Evolutionary conservation across 2,888 invertebrate genomes (phyloP).

Genomic region (Cheilosia variabilis): DNA sequence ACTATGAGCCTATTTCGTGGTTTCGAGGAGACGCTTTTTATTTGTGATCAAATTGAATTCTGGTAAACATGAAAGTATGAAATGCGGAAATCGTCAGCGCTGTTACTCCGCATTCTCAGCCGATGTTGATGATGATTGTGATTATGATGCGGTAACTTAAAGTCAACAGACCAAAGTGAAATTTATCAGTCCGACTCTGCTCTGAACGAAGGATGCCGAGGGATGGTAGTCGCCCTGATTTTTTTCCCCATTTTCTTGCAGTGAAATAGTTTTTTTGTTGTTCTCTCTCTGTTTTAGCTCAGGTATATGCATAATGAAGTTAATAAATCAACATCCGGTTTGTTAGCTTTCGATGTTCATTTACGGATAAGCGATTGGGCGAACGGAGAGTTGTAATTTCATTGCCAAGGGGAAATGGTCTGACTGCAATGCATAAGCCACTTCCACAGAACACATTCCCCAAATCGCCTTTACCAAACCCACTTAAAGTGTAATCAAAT

Average conservation of each 20-base stretch:
- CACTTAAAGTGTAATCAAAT: conserved; percentile 32
- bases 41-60: conserved; percentile 59
- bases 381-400: conserved; percentile 1
- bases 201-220: conserved; percentile 3
- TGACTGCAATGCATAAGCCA: neutral
- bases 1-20: conserved; percentile 33
- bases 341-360: conserved; percentile 24
- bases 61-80: conserved; percentile 42
- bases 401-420: neutral
- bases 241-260: conserved; percentile 8
- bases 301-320: conserved; percentile 27
- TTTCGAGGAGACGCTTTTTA: conserved; percentile 15
- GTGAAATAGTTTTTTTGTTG: neutral
- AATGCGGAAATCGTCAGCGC: conserved; percentile 30
- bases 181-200: conserved; percentile 35
- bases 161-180: conserved; percentile 50
- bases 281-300: neutral
- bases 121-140: neutral
- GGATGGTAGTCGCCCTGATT: conserved; percentile 1
- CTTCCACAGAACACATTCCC: neutral
- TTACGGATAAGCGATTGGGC: conserved; percentile 3
- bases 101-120: conserved; percentile 5
- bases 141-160: conserved; percentile 38
- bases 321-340: conserved; percentile 47
- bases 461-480: neutral